Conservation (phyloP, 2,113 vertebrate genomes). For the Philantomba maxwellii region DNA sequence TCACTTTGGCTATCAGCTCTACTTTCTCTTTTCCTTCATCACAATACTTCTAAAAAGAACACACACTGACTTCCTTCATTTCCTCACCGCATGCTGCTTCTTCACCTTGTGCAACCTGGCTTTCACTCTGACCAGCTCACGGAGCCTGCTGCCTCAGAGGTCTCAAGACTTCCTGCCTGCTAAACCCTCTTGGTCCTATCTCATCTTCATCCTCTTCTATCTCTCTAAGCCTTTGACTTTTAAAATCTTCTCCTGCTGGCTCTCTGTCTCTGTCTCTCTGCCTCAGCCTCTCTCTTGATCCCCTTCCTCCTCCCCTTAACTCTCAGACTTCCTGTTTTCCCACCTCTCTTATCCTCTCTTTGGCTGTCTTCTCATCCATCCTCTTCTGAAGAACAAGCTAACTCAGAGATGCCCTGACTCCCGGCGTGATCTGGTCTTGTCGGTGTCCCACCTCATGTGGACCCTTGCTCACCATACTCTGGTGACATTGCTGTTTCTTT, state of each 20-base stretch:
- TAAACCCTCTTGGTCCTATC: not conserved
- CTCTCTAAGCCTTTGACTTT: not conserved
- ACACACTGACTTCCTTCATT: not conserved
- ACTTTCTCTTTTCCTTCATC: slow-evolving; percentile 28
- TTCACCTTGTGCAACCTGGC: not conserved
- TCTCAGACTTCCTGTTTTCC: not conserved
- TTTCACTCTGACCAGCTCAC: not conserved
- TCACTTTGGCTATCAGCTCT: not conserved
- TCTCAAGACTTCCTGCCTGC: not conserved
- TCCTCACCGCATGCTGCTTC: not conserved
- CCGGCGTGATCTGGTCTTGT: not conserved
- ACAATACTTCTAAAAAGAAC: not conserved
- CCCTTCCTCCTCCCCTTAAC: not conserved
- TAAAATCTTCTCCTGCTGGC: not conserved
- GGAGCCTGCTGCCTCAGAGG: not conserved
- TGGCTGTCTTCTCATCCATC: not conserved
- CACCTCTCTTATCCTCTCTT: not conserved
- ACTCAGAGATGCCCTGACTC: not conserved
- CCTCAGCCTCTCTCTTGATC: not conserved
- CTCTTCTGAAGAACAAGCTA: not conserved
- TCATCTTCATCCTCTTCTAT: not conserved
- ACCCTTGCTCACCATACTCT: not conserved
- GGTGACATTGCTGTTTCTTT: not conserved
- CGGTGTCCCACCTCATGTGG: not conserved
- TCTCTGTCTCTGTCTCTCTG: not conserved